Base-by-base conservation (phyloP, 1,140 invertebrate genomes). In the Ceratina australensis region DNA sequence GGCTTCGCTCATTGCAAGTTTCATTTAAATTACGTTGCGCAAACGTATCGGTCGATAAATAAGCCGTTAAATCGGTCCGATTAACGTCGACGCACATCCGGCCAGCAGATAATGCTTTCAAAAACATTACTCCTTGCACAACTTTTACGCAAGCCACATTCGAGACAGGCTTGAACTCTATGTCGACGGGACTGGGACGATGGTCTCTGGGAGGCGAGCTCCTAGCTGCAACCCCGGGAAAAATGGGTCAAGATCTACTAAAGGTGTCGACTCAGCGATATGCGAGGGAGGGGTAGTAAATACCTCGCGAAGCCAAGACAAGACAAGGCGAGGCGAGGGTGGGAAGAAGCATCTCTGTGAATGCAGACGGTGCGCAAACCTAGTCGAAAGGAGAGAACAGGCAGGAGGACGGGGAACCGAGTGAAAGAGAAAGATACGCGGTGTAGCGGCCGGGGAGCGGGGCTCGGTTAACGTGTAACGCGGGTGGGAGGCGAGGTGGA, bases 201-300 rank as follows among this genome's bases (percentile, higher is more conserved):
- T 8, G 33, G 33, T 10, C 33, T 42, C 33, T n/a, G 33, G 33
- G 5, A 10, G 33, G 10, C 33, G 33, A 42, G 33, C 33, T 42
- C 33, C 33, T 42, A 42, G 33, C 33, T 42, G 33, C 33, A 42
- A 42, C 33, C 33, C 33, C 33, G 10, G 18, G 75, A 78, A 79
- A 83, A 82, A 83, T 83, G 67, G 82, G 82, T 83, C 82, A 82
- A n/a, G 33, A 79, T 78, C 69, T 69, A 54, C n/a, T n/a, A n/a
- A n/a, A 49, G 33, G 78, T 18, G 56, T 12, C 77, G 66, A 71
- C 76, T 26, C 66, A 57, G 66, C 18, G 68, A 24, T 63, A 50
- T 52, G 79, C 20, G 33, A 8, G 57, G 78, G 20, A 76, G 66
- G 73, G 81, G 56, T 76, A 65, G 47, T 22, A 16, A 49, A 65